phyloP scores from a whole-genome alignment of 1,140 invertebrate species.

The Drosophila seguyi region DNA sequence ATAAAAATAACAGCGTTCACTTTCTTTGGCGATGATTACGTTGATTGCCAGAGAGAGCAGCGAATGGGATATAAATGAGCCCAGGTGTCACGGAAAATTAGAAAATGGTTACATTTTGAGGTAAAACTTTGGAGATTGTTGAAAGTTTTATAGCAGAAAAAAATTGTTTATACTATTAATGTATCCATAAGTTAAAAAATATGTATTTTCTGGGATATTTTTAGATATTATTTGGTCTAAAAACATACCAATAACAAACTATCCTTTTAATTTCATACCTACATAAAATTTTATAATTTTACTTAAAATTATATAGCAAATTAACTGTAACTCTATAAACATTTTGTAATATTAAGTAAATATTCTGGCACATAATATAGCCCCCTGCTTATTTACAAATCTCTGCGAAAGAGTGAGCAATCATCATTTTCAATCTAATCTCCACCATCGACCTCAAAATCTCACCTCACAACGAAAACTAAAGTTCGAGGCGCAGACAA shows the following conservation, averaged over 20 bases:
- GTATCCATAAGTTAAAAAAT: too few relatives aligned
- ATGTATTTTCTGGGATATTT: too few relatives aligned
- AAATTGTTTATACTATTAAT: too few relatives aligned
- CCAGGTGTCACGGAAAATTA: not conserved
- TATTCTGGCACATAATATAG: not conserved
- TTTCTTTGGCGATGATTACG: conserved; percentile 33
- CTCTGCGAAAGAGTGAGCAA: not conserved
- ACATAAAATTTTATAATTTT: too few relatives aligned
- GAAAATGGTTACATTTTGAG: not conserved
- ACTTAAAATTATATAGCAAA: not conserved
- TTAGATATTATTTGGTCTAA: too few relatives aligned
- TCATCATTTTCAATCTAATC: conserved; percentile 37
- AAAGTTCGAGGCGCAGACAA: not conserved
- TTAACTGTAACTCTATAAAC: not conserved
- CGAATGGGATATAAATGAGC: not conserved
- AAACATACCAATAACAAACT: too few relatives aligned
- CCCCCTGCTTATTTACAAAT: too few relatives aligned
- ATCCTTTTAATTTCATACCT: too few relatives aligned
- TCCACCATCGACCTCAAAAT: conserved; percentile 9
- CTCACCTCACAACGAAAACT: not conserved
- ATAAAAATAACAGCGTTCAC: conserved; percentile 15
- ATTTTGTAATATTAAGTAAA: not conserved
- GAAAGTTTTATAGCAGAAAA: not conserved
- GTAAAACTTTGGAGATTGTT: too few relatives aligned
- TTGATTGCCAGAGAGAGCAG: conserved; percentile 18